These are phyloP conservation scores for Melanocharis versteri DNA, from an alignment of 2,113 vertebrate species.

Conservation along the genomic window DNA sequence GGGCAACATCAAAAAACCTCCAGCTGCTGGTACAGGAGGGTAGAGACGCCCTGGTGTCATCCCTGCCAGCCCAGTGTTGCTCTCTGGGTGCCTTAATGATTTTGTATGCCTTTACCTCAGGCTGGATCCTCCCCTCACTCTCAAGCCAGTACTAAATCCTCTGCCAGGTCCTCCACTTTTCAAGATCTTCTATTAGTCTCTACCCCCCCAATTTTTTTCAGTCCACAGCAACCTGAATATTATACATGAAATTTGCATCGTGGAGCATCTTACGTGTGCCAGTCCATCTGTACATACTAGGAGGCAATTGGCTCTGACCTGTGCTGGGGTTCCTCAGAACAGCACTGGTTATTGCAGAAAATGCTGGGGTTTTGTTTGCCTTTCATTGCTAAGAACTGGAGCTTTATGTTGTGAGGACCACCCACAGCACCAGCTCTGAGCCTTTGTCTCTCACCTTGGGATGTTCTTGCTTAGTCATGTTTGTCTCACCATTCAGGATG, in stretches of 20 bases:
- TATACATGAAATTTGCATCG: neutral
- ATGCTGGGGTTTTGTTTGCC: neutral
- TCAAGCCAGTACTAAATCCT: neutral
- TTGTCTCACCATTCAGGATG: constrained; percentile 55
- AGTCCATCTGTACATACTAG: neutral
- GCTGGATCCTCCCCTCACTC: neutral
- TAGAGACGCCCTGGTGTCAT: neutral
- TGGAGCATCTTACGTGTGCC: neutral
- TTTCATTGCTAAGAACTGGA: neutral
- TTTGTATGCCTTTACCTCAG: neutral
- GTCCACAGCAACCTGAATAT: neutral
- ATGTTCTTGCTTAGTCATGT: constrained; percentile 22
- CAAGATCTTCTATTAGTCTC: neutral
- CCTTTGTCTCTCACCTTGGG: constrained; percentile 66
- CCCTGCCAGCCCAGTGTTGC: neutral
- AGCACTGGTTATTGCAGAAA: neutral
- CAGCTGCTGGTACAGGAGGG: neutral
- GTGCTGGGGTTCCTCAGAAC: neutral
- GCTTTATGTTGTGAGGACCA: neutral
- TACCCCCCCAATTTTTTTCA: neutral
- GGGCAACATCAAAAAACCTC: neutral
- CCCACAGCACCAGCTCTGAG: neutral
- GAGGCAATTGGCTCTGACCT: neutral
- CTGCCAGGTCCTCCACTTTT: neutral
- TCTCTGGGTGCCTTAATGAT: neutral